Base-by-base conservation (phyloP, 1,140 invertebrate genomes). In the Drosophila pseudoobscura region DNA sequence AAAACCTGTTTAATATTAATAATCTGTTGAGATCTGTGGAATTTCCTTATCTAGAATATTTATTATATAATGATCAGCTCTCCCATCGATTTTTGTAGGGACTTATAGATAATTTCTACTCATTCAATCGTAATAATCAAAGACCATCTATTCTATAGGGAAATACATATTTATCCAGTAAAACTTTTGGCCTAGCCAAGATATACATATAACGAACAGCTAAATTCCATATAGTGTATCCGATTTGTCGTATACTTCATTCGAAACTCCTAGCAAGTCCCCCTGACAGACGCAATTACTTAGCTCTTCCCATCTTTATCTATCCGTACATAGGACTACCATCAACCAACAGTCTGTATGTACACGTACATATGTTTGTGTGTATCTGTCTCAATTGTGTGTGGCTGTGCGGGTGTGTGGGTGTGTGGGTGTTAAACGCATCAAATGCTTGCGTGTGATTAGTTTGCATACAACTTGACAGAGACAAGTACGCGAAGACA, bases 361-460 rank as follows among this genome's bases (percentile, higher is more conserved):
- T 50, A 24, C 8, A 60, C 44, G 26, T 62, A 43, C n/a, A 61
- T 26, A 26, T 5, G 24, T 45, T n/a, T 56, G 39, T 45, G n/a
- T 56, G 39, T 57, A 35, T 44, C 26, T 50, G 1, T 6, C 8
- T 43, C 7, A 3, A 24, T 6, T 54, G 43, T 26, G 4, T 24
- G 24, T 4, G 6, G 24, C 5, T 54, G 43, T 53, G 54, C 50
- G 52, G 60, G 31, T 76, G 63, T 69, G 80, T 84, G 80, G 74
- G 80, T 84, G 31, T 76, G 63, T 77, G 80, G 85, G 80, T 77
- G 80, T 84, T 84, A 84, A 84, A 84, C 82, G 80, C 80, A 85
- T 85, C 82, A 85, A 85, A 80, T 85, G 82, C 80, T 85, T 85
- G 80, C 82, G 74, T 85, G 80, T 87, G 80, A 85, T 85, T 85